Base-by-base conservation (phyloP, 1,140 invertebrate species). In the Tyrophagus putrescentiae region DNA sequence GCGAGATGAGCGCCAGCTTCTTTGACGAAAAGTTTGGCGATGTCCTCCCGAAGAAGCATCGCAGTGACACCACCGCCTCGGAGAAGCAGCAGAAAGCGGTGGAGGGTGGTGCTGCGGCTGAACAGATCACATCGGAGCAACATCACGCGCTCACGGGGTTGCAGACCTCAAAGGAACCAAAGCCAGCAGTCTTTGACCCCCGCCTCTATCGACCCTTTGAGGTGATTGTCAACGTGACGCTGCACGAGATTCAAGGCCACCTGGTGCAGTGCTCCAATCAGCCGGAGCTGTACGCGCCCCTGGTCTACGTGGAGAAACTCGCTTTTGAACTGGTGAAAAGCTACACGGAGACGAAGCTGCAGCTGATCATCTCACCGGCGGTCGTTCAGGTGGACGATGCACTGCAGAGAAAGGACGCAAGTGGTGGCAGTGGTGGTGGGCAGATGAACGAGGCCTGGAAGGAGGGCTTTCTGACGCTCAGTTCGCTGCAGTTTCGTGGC, bases 321-420 rank as follows among this genome's bases (percentile, higher is more conserved):
- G 87, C 86, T 3, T 95, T 97, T 75, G 93, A 97, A 77, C 89
- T 98, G 86, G 85, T 91, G 66, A 97, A 96, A 70, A 78, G 80
- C 7, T 96, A 85, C 69, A 79, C 79, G 62, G 89, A 95, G 71
- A 97, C 90, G 0, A 84, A 84, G 65, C 75, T 98, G 0, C 93
- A 97, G 68, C 72, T 98, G 0, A 72, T 96, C 0, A 72, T 97
- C 0, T 94, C 89, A 62, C 93, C 93, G 0, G 82, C 88, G 0
- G 83, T 90, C 64, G 72, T 92, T 57, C 76, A 64, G 36, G 64
- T 65, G 36, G 50, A 54, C 5, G 63, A 66, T 61, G 54, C 29
- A 18, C 34, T 66, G 16, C 65, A 71, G 67, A 67, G 74, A 66
- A 64, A 65, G 18, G 57, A 64, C 27, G n/a, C n/a, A n/a, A n/a